Evolutionary conservation across 2,888 invertebrate species (phyloP).

Genomic region (Callosobruchus maculatus): DNA sequence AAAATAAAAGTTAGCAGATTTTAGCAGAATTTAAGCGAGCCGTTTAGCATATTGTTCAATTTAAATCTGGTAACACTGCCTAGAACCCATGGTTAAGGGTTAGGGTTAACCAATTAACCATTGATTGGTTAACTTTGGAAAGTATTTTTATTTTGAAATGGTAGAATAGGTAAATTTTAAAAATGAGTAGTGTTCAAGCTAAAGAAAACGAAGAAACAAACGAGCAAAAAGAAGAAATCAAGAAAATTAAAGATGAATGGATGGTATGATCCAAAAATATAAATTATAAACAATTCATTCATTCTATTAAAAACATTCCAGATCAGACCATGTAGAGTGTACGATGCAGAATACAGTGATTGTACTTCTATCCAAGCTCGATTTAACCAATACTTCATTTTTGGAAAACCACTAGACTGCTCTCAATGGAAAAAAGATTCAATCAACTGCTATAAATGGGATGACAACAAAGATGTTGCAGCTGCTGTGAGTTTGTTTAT

Average conservation of each 20-base stretch:
- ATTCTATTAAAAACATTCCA: conserved; percentile 43
- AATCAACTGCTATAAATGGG: conserved; percentile 70
- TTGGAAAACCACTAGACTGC: conserved; percentile 72
- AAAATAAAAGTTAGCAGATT: too few relatives aligned
- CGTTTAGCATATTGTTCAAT: too few relatives aligned
- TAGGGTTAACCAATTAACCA: too few relatives aligned
- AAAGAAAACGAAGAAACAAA: conserved; percentile 2
- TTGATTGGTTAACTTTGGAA: too few relatives aligned
- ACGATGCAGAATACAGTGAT: conserved; percentile 77
- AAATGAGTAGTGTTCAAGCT: background rate
- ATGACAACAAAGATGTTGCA: conserved; percentile 56
- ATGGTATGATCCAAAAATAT: conserved; percentile 28
- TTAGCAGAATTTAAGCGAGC: too few relatives aligned
- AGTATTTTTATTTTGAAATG: too few relatives aligned
- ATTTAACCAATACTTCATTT: conserved; percentile 83
- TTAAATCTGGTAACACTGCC: too few relatives aligned
- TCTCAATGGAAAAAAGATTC: conserved; percentile 76
- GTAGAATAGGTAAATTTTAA: too few relatives aligned
- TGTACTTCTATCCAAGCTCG: conserved; percentile 71
- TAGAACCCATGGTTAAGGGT: too few relatives aligned
- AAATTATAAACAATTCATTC: background rate
- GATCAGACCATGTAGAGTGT: conserved; percentile 77
- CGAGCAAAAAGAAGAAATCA: conserved; percentile 2
- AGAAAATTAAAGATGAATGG: conserved; percentile 33
- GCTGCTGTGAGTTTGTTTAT: conserved; percentile 62